Conservation (phyloP, 2,113 vertebrate species). For the Diglossa brunneiventris region DNA sequence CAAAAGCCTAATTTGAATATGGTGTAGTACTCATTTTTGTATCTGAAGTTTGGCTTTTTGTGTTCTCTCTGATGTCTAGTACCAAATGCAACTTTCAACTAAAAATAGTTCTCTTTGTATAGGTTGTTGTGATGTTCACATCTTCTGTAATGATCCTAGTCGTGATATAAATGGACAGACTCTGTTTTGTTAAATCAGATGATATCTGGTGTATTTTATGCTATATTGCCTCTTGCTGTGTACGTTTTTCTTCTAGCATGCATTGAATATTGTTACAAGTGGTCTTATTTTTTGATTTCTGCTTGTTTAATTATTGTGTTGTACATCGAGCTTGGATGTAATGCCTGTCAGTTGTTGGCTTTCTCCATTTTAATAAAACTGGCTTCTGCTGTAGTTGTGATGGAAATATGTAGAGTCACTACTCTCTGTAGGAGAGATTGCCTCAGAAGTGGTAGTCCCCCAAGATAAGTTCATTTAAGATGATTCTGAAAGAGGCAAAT, state of each 20-base stretch:
- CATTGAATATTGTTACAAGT: neutral
- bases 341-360: neutral
- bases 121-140: neutral
- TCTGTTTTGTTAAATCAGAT: neutral
- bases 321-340: neutral
- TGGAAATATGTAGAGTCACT: rapidly evolving
- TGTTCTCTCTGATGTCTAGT: neutral
- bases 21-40: neutral
- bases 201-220: neutral
- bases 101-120: neutral
- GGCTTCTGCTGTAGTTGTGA: neutral
- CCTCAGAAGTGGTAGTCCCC: neutral
- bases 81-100: neutral
- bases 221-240: neutral
- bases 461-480: neutral
- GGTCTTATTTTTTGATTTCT: neutral
- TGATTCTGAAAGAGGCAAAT: neutral
- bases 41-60: neutral
- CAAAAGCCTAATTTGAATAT: neutral
- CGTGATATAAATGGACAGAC: neutral
- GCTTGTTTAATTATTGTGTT: neutral
- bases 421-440: neutral
- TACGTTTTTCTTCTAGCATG: neutral
- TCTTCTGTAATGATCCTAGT: neutral
- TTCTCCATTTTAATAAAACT: neutral